These are phyloP conservation scores for Acridotheres tristis DNA, from an alignment of 2,797 vertebrate species.

Conservation along the genomic window DNA sequence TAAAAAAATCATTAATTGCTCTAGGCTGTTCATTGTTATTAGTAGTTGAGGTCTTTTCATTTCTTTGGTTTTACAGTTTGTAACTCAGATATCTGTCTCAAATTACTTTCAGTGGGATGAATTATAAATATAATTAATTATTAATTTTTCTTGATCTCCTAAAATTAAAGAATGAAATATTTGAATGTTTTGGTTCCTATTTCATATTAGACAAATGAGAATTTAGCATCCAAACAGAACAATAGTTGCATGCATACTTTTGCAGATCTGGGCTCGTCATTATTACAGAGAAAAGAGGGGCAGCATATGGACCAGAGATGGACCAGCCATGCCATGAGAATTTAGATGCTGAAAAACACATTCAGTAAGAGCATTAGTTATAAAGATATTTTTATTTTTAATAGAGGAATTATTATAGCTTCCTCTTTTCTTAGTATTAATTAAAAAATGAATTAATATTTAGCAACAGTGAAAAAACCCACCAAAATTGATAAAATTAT, in stretches of 20 bases:
- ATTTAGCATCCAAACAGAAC: neutral
- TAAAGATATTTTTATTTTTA: neutral
- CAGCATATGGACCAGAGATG: neutral
- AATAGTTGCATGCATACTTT: neutral
- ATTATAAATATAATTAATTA: neutral
- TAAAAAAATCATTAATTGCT: neutral
- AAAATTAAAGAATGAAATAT: neutral
- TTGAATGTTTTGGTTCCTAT: neutral
- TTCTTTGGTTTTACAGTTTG: neutral
- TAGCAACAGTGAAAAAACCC: neutral
- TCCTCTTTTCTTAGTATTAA: neutral
- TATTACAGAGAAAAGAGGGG: neutral
- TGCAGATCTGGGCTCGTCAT: rapidly evolving
- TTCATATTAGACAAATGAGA: neutral
- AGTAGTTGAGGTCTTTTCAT: neutral
- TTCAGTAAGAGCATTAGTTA: neutral
- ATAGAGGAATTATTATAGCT: neutral
- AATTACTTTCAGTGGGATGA: neutral
- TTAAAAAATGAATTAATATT: neutral
- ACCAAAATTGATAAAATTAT: neutral
- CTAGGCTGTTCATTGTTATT: neutral
- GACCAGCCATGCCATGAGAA: neutral
- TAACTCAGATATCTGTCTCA: neutral
- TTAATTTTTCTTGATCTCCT: neutral
- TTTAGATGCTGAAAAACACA: neutral